Evolutionary conservation across 1,140 invertebrate species (phyloP).

Genomic region (Pentalonia nigronervosa): DNA sequence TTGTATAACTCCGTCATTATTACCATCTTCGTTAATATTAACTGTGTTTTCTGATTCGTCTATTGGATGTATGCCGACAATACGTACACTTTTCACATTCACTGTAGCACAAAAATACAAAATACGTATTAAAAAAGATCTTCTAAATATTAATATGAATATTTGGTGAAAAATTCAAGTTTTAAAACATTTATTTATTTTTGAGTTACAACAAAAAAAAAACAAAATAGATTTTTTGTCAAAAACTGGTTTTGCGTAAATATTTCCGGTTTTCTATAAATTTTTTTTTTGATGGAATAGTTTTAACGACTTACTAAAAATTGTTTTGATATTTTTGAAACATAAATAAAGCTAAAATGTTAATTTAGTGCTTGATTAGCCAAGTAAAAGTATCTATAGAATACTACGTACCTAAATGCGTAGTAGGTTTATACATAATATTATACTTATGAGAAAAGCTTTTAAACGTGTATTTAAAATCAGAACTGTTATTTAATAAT

Average conservation of each 20-base stretch:
- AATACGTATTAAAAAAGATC: background rate
- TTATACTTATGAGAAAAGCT: background rate
- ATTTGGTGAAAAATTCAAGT: background rate
- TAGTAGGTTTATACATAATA: background rate
- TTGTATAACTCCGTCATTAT: background rate
- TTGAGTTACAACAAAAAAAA: background rate
- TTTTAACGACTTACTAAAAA: no score
- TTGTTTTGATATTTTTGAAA: no score
- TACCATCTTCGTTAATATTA: background rate
- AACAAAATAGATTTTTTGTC: background rate
- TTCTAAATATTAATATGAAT: background rate
- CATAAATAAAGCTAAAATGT: background rate
- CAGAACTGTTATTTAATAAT: background rate
- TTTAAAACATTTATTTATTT: background rate
- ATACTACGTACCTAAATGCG: no score
- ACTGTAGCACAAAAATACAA: background rate
- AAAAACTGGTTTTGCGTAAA: background rate
- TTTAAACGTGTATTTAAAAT: background rate
- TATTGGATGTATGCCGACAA: background rate
- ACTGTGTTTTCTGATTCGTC: background rate
- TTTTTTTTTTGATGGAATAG: background rate
- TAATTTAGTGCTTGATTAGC: background rate
- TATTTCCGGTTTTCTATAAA: background rate
- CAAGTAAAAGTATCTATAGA: no score
- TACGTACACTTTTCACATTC: constrained; percentile 38